A percentile compares a stretch with the other conserved stretches of the same genome.
Conservation (phyloP, 2,888 invertebrate species). For the Andrena flavipes region DNA sequence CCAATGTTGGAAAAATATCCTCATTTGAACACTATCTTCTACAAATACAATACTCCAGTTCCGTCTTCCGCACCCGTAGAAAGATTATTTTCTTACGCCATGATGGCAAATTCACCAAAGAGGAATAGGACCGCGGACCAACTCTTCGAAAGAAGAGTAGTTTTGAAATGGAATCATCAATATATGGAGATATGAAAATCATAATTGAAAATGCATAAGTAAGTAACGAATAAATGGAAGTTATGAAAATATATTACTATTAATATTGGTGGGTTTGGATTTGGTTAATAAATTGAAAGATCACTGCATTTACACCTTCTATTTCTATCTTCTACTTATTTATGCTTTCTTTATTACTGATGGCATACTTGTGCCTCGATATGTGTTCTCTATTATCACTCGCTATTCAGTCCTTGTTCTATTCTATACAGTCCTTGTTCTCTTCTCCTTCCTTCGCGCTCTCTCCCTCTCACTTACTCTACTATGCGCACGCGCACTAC, state of each 20-base stretch:
- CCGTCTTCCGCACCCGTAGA: constrained; percentile 3
- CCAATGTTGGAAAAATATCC: background rate
- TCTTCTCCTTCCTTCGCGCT: no score
- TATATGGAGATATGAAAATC: background rate
- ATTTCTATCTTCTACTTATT: no score
- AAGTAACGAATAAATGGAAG: background rate
- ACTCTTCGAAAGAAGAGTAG: background rate
- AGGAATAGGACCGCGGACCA: background rate
- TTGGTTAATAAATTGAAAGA: no score
- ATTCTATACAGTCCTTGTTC: no score
- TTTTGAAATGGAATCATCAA: background rate
- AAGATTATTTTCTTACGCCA: constrained; percentile 9
- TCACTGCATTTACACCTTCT: no score
- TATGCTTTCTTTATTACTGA: no score
- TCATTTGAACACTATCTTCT: background rate
- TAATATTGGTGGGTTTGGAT: background rate
- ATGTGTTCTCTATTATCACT: no score
- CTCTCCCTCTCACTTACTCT: no score
- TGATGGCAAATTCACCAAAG: background rate
- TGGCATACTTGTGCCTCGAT: no score
- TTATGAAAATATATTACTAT: background rate
- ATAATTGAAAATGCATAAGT: constrained; percentile 2
- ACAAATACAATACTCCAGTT: background rate
- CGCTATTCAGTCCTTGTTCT: no score
- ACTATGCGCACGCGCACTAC: no score